phyloP scores from a whole-genome alignment of 1,140 invertebrate genomes.

The Reticulitermes speratus region DNA sequence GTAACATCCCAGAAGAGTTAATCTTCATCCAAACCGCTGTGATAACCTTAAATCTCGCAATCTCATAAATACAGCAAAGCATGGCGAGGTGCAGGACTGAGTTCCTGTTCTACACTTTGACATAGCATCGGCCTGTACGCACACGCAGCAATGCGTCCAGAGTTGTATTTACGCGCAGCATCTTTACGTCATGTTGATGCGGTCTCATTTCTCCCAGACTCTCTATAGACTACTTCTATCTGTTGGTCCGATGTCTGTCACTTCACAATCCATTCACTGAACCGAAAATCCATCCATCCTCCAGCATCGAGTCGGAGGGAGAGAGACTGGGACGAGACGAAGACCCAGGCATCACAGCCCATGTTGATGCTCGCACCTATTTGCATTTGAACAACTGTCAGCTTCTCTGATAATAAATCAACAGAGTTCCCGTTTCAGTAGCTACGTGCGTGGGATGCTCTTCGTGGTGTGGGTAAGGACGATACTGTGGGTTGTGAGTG shows the following conservation, averaged over 20 bases:
- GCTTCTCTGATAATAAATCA: conserved; percentile 26
- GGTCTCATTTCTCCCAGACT: background rate
- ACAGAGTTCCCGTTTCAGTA: background rate
- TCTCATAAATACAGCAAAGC: too few species aligned
- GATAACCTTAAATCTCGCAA: too few species aligned
- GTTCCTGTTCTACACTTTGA: too few species aligned
- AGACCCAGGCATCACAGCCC: too few species aligned
- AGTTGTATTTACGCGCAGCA: background rate
- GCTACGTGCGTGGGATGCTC: conserved; percentile 5
- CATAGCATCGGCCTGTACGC: too few species aligned
- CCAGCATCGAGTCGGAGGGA: background rate
- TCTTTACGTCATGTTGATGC: background rate
- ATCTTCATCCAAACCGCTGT: too few species aligned
- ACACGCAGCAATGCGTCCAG: background rate
- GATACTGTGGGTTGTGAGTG: background rate
- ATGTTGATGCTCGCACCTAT: conserved; percentile 15
- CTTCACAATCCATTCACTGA: conserved; percentile 15
- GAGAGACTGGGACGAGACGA: background rate
- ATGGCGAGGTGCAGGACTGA: too few species aligned
- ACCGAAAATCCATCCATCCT: conserved; percentile 9
- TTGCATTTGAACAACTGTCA: conserved; percentile 29
- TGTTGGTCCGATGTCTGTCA: background rate
- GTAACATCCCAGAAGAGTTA: too few species aligned
- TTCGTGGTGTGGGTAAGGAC: background rate
- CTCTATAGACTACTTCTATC: background rate